A percentile compares a stretch with the other conserved stretches of the same genome.
These are phyloP conservation scores for Timema cristinae DNA, from an alignment of 2,888 invertebrate genomes.

Conservation along the genomic window DNA sequence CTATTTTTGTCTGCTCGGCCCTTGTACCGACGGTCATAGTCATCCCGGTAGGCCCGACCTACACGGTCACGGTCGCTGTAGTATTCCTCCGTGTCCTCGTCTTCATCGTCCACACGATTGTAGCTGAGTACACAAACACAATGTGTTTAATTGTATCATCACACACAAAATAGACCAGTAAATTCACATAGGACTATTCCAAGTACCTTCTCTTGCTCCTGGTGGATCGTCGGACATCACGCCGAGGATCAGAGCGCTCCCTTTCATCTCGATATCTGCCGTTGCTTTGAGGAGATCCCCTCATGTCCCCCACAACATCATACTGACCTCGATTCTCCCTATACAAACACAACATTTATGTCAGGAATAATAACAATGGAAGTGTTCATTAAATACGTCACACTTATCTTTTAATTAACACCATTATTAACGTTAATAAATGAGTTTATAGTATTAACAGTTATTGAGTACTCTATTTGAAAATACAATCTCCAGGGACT, in stretches of 20 bases:
- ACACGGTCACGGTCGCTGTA: constrained; percentile 29
- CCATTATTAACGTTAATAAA: too few species aligned
- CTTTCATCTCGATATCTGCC: constrained; percentile 28
- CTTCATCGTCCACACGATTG: constrained; percentile 26
- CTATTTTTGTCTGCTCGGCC: constrained; percentile 22
- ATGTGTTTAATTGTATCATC: too few species aligned
- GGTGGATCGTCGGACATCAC: constrained; percentile 17
- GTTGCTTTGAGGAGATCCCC: constrained; percentile 26
- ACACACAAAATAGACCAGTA: background rate
- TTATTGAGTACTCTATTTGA: too few species aligned
- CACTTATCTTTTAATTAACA: too few species aligned
- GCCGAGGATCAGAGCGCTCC: constrained; percentile 17
- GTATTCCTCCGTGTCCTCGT: constrained; percentile 28
- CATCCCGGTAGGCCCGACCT: constrained; percentile 17
- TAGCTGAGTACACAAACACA: constrained; percentile 13
- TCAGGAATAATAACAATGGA: too few species aligned
- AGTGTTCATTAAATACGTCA: too few species aligned
- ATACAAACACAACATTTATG: too few species aligned
- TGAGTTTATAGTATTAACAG: too few species aligned
- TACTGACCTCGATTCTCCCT: too few species aligned
- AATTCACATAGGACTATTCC: background rate
- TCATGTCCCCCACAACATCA: constrained; percentile 18
- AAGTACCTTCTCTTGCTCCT: constrained; percentile 14
- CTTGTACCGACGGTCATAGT: constrained; percentile 23
- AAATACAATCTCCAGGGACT: too few species aligned